Evolutionary conservation across 2,797 vertebrate genomes (phyloP).

Genomic region (Chrosomus eos): DNA sequence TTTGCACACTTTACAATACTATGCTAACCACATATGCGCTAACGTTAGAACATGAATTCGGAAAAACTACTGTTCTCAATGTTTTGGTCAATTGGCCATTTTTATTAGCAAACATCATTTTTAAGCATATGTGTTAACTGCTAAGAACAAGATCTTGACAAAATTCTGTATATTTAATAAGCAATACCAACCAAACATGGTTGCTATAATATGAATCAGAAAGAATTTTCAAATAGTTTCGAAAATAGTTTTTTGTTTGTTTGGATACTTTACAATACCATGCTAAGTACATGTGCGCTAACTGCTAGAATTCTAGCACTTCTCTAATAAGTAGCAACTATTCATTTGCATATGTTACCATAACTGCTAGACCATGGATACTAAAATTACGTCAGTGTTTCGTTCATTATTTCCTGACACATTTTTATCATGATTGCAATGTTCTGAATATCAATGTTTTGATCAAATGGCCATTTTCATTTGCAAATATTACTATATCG

Average conservation of each 20-base stretch:
- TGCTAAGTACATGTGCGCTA: background rate
- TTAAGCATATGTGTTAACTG: background rate
- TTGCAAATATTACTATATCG: background rate
- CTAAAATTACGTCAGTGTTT: constrained; percentile 12
- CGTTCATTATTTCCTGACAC: background rate
- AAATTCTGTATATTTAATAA: background rate
- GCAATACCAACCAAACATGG: too few relatives aligned
- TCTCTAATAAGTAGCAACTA: too few relatives aligned
- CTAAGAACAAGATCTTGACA: background rate
- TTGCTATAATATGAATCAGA: background rate
- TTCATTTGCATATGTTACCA: too few relatives aligned
- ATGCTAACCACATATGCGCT: too few relatives aligned
- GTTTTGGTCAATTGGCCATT: background rate
- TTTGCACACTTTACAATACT: too few relatives aligned
- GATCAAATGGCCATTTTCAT: background rate
- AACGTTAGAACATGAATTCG: background rate
- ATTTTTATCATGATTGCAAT: background rate
- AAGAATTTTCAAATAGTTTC: too few relatives aligned
- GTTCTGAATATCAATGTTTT: background rate
- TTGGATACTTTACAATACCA: background rate
- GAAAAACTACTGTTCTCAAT: background rate
- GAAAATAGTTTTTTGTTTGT: background rate
- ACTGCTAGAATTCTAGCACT: too few relatives aligned
- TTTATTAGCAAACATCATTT: background rate
- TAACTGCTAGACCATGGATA: too few relatives aligned